Evolutionary conservation across 1,140 invertebrate genomes (phyloP).

Genomic region (Nomia melanderi): DNA sequence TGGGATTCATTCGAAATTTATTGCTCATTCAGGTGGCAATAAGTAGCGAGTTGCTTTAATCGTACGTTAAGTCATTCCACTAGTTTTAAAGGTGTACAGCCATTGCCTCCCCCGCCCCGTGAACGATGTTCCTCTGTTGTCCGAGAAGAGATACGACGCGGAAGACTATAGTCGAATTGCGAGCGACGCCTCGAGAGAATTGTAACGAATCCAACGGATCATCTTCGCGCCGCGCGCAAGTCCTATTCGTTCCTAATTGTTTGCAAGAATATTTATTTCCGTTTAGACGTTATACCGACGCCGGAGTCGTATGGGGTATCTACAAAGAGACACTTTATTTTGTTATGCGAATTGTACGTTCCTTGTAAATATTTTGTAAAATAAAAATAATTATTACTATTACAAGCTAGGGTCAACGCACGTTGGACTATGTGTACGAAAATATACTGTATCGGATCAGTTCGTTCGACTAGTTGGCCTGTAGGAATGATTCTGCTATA

Average conservation of each 20-base stretch:
- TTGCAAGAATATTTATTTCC: constrained; percentile 22
- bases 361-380: constrained; percentile 61
- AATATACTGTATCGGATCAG: too few relatives aligned
- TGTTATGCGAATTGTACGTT: constrained; percentile 41
- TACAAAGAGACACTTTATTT: constrained; percentile 50
- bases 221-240: not conserved
- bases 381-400: constrained; percentile 46
- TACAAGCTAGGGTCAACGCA: too few relatives aligned
- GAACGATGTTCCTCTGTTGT: not conserved
- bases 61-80: constrained; percentile 34
- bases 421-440: too few relatives aligned
- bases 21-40: constrained; percentile 44
- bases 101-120: not conserved
- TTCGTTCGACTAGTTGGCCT: not conserved
- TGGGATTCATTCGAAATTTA: constrained; percentile 23
- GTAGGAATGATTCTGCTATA: not conserved
- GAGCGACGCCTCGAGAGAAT: constrained; percentile 3
- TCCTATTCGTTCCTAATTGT: constrained; percentile 15
- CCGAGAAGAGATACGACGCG: not conserved
- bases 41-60: constrained; percentile 28
- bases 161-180: too few relatives aligned
- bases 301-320: not conserved
- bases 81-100: constrained; percentile 7
- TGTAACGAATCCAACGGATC: constrained; percentile 21
- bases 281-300: not conserved